Percentiles rank a stretch among this genome's conserved stretches.
phyloP scores from a whole-genome alignment of 2,797 vertebrate species.

The Sebastes kiyomatsui region DNA sequence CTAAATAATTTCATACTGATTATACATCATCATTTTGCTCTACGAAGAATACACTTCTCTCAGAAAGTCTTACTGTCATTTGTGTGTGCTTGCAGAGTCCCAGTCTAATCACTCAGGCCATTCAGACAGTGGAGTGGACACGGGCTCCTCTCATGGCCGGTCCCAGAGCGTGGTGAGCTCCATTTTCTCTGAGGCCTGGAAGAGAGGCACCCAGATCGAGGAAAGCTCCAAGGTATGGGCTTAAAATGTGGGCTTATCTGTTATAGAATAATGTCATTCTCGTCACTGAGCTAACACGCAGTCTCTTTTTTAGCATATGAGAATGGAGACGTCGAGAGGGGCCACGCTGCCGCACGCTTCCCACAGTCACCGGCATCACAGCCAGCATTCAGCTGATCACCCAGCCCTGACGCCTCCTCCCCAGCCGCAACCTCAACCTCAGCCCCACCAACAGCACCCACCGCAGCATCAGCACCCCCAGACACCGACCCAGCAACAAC shows the following conservation, averaged over 20 bases:
- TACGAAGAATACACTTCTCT: background rate
- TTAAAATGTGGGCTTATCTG: background rate
- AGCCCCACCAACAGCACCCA: background rate
- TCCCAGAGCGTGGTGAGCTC: constrained; percentile 98
- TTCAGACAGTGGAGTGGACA: constrained; percentile 94
- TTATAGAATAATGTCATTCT: background rate
- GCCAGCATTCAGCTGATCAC: constrained; percentile 76
- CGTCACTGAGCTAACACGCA: background rate
- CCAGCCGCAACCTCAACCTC: constrained; percentile 23
- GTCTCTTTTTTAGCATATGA: constrained; percentile 62
- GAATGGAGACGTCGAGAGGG: constrained; percentile 74
- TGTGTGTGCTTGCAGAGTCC: constrained; percentile 73
- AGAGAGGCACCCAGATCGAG: constrained; percentile 96
- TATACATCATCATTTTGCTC: background rate
- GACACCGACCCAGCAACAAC: background rate
- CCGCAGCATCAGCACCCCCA: constrained; percentile 2
- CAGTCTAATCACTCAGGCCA: constrained; percentile 98
- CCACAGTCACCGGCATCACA: constrained; percentile 77
- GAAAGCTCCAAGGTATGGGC: constrained; percentile 90
- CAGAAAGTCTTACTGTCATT: background rate
- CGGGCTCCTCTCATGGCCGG: constrained; percentile 88
- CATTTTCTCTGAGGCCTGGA: constrained; percentile 99
- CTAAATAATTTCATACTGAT: background rate
- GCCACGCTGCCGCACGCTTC: constrained; percentile 68
- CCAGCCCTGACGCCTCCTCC: constrained; percentile 44